Base-by-base conservation (phyloP, 2,797 vertebrate species). In the Todus mexicanus region DNA sequence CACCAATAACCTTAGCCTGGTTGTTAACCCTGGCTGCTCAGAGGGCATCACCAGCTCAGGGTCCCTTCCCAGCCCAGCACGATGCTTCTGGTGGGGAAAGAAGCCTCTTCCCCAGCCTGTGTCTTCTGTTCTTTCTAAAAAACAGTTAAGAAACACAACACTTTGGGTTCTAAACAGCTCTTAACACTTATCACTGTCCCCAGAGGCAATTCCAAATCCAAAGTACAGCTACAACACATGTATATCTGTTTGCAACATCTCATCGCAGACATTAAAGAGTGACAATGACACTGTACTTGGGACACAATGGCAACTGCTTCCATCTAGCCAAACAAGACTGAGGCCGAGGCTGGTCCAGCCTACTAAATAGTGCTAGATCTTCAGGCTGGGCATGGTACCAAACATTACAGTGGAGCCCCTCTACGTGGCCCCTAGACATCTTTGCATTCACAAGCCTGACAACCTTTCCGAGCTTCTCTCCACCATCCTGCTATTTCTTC, bases 371-470 rank as follows among this genome's bases (percentile, higher is more conserved):
- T 83, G 87, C 79, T 87, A 66, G 76, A 92, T 70, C 78, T 89
- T 80, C 69, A 80, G 76, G 65, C 93, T 95, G 92, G 89, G 84
- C 94, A 87, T 57, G 29, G 75, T 93, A 96, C 87, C 91, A 94
- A 92, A 92, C 59, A 64, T 60, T 78, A 61, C 82, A 89, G 56
- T 54, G 56, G 65, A 89, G 61, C 78, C 93, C 89, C 94, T 93
- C 81, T 80, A 37, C 13, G 3, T 1, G 66, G 92, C 90, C 92
- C 76, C 89, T 25, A 87, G 61, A 80, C 70, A 65, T 80, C 78
- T 72, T 72, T 87, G 75, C 61, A 17, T 77, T 90, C 74, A 63
- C 50, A 61, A 72, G 72, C 89, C 87, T 89, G 57, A 63, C 0
- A 3, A 95, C 78, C 65, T 94, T 94, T 94, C 89, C 89, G 91